phyloP scores from a whole-genome alignment of 2,797 vertebrate species.

The Etheostoma perlongum region DNA sequence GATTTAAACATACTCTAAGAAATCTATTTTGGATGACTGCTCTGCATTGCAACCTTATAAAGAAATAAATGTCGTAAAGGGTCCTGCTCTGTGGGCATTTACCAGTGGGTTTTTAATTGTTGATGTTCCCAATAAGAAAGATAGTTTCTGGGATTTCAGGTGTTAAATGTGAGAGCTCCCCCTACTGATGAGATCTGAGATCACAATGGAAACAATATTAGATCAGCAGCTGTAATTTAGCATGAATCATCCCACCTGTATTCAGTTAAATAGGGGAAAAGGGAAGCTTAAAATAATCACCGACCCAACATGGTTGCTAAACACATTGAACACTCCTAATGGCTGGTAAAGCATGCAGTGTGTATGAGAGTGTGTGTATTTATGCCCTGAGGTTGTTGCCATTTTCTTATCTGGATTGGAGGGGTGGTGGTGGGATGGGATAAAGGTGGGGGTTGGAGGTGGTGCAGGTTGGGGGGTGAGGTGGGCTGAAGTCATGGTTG shows the following conservation, averaged over 20 bases:
- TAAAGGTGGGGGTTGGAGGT: neutral
- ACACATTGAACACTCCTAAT: neutral
- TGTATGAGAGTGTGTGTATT: conserved; percentile 2
- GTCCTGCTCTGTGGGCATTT: neutral
- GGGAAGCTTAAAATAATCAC: conserved; percentile 13
- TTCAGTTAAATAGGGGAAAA: conserved; percentile 8
- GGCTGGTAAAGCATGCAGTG: neutral
- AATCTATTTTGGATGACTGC: conserved; percentile 37
- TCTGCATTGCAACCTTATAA: neutral
- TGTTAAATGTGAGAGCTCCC: conserved; percentile 70
- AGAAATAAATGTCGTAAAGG: neutral
- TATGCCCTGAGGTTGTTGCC: conserved; percentile 28
- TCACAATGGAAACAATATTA: neutral
- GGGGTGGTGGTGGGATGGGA: neutral
- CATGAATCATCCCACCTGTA: conserved; percentile 39
- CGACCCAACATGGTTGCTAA: neutral
- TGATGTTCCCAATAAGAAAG: neutral
- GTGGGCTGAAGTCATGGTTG: conserved; percentile 79
- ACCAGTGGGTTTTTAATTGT: neutral
- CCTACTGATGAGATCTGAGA: conserved; percentile 61
- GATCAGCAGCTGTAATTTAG: conserved; percentile 33
- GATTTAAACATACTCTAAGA: conserved; percentile 14
- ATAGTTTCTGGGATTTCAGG: neutral
- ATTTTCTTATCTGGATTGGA: conserved; percentile 50
- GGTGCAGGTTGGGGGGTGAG: neutral